phyloP scores from a whole-genome alignment of 2,113 vertebrate species.

The Galeopterus variegatus region DNA sequence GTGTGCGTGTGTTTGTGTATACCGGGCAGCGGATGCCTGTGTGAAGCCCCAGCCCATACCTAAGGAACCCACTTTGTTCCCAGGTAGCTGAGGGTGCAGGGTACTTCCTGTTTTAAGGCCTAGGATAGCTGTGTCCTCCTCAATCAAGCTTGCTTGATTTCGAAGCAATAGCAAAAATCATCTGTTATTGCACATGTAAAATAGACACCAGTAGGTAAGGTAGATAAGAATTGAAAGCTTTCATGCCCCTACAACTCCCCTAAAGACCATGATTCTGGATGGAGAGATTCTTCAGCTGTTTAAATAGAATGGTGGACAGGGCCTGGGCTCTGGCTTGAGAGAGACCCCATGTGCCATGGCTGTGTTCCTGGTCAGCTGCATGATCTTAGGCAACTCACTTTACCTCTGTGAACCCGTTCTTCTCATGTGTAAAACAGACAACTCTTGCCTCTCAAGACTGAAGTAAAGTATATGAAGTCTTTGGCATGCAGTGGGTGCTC shows the following conservation, averaged over 20 bases:
- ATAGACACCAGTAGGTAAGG: background rate
- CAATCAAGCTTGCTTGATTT: background rate
- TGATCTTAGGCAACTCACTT: background rate
- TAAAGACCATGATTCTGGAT: background rate
- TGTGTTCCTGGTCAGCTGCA: background rate
- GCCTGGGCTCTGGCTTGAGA: background rate
- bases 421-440: background rate
- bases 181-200: background rate
- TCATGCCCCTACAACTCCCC: background rate
- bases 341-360: background rate
- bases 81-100: background rate
- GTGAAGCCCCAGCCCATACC: background rate
- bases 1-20: too few species aligned
- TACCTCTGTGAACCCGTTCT: background rate
- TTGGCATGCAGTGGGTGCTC: constrained; percentile 3
- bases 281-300: background rate
- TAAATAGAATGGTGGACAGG: background rate
- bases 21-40: background rate
- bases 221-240: background rate
- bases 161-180: constrained; percentile 16
- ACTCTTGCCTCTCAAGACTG: background rate
- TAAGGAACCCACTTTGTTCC: background rate
- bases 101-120: background rate
- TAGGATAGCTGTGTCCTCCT: background rate
- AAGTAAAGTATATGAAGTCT: background rate